These are phyloP conservation scores for Megamerina dolium DNA, from an alignment of 2,888 invertebrate species.

Conservation along the genomic window DNA sequence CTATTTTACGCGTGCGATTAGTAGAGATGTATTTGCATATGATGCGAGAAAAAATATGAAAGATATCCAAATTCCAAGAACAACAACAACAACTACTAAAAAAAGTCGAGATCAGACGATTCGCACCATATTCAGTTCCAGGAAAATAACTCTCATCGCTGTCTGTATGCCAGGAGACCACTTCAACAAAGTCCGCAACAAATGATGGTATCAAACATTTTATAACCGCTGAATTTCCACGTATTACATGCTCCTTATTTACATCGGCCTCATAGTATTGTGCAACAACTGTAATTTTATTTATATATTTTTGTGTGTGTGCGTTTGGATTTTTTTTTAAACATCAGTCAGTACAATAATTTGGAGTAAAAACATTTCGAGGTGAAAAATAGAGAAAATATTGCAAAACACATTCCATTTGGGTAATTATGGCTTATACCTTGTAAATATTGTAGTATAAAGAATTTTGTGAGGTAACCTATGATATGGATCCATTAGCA, in stretches of 20 bases:
- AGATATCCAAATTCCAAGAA: too few species aligned
- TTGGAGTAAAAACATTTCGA: not conserved
- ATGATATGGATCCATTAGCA: too few species aligned
- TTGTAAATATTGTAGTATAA: too few species aligned
- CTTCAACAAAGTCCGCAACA: slow-evolving; percentile 85
- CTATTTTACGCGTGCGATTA: slow-evolving; percentile 35
- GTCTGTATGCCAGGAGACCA: slow-evolving; percentile 82
- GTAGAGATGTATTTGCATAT: too few species aligned
- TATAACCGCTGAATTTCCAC: slow-evolving; percentile 79
- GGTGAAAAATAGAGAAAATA: not conserved
- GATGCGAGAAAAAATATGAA: too few species aligned
- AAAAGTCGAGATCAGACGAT: slow-evolving; percentile 1
- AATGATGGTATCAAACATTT: slow-evolving; percentile 89
- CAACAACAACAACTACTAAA: slow-evolving; percentile 1
- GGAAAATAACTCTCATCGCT: slow-evolving; percentile 47
- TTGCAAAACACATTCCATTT: not conserved
- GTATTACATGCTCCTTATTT: slow-evolving; percentile 84
- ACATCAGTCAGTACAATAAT: not conserved
- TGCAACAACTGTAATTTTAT: slow-evolving; percentile 66
- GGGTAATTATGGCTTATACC: too few species aligned
- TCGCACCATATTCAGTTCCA: slow-evolving; percentile 49
- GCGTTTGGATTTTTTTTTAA: not conserved
- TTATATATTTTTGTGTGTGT: not conserved
- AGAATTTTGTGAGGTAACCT: too few species aligned
- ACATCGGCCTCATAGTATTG: slow-evolving; percentile 88